phyloP scores from a whole-genome alignment of 2,888 invertebrate species.

The Eugnorisma glareosa region DNA sequence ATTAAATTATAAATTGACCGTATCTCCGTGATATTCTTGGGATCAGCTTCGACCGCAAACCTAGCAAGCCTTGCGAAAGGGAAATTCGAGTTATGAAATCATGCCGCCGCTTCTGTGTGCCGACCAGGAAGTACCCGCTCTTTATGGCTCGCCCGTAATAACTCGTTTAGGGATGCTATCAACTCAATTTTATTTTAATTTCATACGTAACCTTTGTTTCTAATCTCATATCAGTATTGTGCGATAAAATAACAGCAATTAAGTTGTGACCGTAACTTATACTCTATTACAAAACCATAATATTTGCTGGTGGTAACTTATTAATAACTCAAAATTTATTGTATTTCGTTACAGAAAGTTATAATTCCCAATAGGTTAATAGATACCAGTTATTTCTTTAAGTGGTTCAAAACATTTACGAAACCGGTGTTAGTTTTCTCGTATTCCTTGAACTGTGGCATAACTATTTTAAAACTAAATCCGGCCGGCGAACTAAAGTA shows the following conservation, averaged over 20 bases:
- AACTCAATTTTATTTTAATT: constrained; percentile 78
- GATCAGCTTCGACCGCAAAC: constrained; percentile 73
- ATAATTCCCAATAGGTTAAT: constrained; percentile 50
- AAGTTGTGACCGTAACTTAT: constrained; percentile 42
- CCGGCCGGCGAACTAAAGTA: constrained; percentile 61
- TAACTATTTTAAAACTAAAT: constrained; percentile 61
- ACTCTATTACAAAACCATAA: constrained; percentile 43
- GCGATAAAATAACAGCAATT: constrained; percentile 54
- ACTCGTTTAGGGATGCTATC: constrained; percentile 79
- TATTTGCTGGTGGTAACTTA: constrained; percentile 41
- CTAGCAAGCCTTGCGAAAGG: constrained; percentile 80
- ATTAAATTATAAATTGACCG: constrained; percentile 74
- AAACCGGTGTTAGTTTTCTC: constrained; percentile 46
- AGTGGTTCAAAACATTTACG: constrained; percentile 42
- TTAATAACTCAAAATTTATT: constrained; percentile 44
- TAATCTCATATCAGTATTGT: constrained; percentile 60
- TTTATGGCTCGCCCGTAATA: constrained; percentile 80
- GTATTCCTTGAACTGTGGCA: constrained; percentile 56
- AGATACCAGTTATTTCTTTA: constrained; percentile 53
- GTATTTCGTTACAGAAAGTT: constrained; percentile 47
- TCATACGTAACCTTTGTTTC: constrained; percentile 63
- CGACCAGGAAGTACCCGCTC: constrained; percentile 79
- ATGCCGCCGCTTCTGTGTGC: constrained; percentile 80
- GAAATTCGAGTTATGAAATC: constrained; percentile 88
- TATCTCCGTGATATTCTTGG: constrained; percentile 70